Evolutionary conservation across 2,797 vertebrate species (phyloP).

Genomic region (Lophius americanus): DNA sequence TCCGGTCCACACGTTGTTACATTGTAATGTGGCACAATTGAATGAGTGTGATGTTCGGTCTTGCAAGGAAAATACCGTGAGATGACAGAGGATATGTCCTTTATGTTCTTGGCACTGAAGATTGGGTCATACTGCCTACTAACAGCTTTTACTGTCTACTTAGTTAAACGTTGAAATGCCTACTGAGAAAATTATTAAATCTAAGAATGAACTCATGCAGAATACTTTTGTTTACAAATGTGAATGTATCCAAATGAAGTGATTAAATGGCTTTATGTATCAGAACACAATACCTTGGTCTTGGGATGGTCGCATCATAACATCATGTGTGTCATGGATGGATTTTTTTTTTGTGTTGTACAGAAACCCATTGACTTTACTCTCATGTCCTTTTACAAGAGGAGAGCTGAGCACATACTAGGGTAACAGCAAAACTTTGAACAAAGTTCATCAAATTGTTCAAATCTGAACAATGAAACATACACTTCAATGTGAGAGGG

Average conservation of each 20-base stretch:
- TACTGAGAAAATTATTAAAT: neutral
- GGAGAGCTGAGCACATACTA: neutral
- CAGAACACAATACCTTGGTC: too few species aligned
- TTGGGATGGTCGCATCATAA: neutral
- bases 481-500: neutral
- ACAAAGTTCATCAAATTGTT: neutral
- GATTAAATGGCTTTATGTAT: too few species aligned
- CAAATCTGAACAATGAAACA: neutral
- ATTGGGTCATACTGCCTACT: neutral
- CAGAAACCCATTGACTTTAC: neutral
- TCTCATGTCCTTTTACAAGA: neutral
- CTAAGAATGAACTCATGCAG: neutral
- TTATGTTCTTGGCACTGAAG: slow-evolving; percentile 6
- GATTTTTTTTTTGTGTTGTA: too few species aligned
- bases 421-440: neutral
- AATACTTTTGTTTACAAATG: neutral
- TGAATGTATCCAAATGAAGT: too few species aligned
- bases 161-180: neutral
- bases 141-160: neutral
- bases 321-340: too few species aligned
- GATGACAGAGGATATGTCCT: slow-evolving; percentile 15
- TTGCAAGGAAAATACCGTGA: slow-evolving; percentile 16
- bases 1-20: slow-evolving; percentile 19
- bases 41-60: slow-evolving; percentile 9
- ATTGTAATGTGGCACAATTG: slow-evolving; percentile 4